Evolutionary conservation across 2,113 vertebrate species (phyloP), one percentile per base, ranked within the genome.

Genomic region (Chauna torquata): DNA sequence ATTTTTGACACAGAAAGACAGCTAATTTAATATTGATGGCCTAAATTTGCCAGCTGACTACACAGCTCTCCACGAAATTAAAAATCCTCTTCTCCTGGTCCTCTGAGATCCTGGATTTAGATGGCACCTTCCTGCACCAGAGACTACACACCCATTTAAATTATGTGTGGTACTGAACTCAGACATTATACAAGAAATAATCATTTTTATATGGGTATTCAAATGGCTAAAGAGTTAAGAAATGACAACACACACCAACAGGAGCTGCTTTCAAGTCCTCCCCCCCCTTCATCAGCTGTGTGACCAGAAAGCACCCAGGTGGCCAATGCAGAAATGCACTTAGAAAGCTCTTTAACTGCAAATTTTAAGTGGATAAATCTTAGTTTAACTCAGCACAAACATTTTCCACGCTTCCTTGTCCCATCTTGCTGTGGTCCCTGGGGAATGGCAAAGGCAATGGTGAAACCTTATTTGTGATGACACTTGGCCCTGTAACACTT

Each of bases 21-120:
- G 89, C 86, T 95, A 80, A 95, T 94, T 96, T 96, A 95, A 94
- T 93, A 96, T 96, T 94, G 92, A 95, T 94, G 77, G 86, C 77
- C 83, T 79, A 91, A 92, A 94, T 95, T 89, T 95, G 94, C 90
- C 95, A 97, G 92, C 89, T 95, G 96, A 89, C 84, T 87, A 94
- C 74, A 82, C 75, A 94, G 78, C 84, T 86, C 74, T 95, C 58
- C 62, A 77, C 42, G 76, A 94, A 92, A 94, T 95, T 90, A 91
- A 91, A 96, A 91, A 87, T 80, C 87, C 62, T 82, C 84, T 92
- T 94, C 62, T 89, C 61, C 40, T 5, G 4, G 32, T 88, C 89
- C 92, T 95, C 78, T 66, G 82, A 93, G 78, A 95, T 64, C 34
- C n/a, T 28, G 20, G 45, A 36, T n/a, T 68, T 45, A 22, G 40